Percentiles rank a stretch among this genome's conserved stretches.
phyloP scores from a whole-genome alignment of 2,888 invertebrate genomes.

The Leucophora obtusa region DNA sequence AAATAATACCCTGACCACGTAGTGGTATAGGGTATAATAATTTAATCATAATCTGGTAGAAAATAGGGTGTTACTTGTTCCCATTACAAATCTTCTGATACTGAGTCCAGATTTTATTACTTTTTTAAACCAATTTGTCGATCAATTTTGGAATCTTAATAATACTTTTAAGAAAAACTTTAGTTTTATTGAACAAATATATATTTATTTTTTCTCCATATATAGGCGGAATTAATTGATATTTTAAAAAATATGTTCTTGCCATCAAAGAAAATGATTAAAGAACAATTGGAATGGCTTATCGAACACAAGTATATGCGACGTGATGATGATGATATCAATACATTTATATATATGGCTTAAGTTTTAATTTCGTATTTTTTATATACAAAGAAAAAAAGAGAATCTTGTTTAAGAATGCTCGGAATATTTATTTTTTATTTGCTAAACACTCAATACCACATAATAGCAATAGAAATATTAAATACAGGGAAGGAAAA shows the following conservation, averaged over 20 bases:
- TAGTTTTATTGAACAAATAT: background rate
- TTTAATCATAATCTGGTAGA: no score
- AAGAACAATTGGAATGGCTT: constrained; percentile 99
- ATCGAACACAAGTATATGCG: constrained; percentile 99
- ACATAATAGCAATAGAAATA: constrained; percentile 44
- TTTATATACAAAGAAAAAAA: constrained; percentile 33
- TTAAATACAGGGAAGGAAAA: constrained; percentile 47
- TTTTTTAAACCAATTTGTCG: background rate
- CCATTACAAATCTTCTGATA: background rate
- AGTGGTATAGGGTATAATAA: no score
- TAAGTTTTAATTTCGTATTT: constrained; percentile 77
- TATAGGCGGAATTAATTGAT: constrained; percentile 95
- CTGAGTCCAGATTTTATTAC: no score
- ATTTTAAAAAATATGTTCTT: constrained; percentile 99
- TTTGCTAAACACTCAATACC: constrained; percentile 32
- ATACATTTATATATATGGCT: constrained; percentile 98
- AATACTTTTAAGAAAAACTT: background rate
- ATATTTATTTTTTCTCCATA: constrained; percentile 57
- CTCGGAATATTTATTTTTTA: constrained; percentile 34
- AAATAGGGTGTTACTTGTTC: background rate
- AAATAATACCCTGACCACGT: no score
- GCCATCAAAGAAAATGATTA: constrained; percentile 99
- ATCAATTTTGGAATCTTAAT: background rate
- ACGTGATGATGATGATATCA: constrained; percentile 97
- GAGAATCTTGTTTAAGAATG: constrained; percentile 40